Conservation (phyloP, 2,888 invertebrate species). For the Chaetogeoica ovagalla region DNA sequence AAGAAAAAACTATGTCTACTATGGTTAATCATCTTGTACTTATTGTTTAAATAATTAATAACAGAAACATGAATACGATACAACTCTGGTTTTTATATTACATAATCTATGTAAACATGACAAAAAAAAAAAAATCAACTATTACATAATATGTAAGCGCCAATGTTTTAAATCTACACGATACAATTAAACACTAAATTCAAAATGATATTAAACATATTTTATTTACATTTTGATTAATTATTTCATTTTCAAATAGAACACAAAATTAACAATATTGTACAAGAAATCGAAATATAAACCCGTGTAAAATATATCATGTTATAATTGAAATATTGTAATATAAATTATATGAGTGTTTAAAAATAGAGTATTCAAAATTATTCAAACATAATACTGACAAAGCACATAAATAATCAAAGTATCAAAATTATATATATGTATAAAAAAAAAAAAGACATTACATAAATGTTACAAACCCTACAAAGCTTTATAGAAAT, state of each 20-base stretch:
- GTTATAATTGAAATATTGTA: background rate
- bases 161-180: background rate
- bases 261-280: conserved; percentile 4
- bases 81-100: background rate
- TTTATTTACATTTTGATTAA: conserved; percentile 1
- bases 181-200: background rate
- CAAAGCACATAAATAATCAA: background rate
- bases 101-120: background rate
- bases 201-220: background rate
- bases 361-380: background rate
- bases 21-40: too few relatives aligned
- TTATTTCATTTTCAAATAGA: conserved; percentile 29
- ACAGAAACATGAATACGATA: too few relatives aligned
- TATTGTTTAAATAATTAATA: too few relatives aligned
- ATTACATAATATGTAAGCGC: background rate
- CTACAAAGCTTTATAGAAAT: conserved; percentile 11
- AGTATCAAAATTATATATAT: background rate
- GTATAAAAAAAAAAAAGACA: background rate
- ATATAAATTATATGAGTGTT: conserved; percentile 3
- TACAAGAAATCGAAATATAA: background rate
- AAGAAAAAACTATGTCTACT: too few relatives aligned
- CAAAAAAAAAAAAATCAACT: conserved; percentile 3
- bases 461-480: background rate
- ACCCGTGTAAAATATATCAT: background rate
- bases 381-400: conserved; percentile 27